phyloP scores from a whole-genome alignment of 2,888 invertebrate species.

The Morpho deidamia region DNA sequence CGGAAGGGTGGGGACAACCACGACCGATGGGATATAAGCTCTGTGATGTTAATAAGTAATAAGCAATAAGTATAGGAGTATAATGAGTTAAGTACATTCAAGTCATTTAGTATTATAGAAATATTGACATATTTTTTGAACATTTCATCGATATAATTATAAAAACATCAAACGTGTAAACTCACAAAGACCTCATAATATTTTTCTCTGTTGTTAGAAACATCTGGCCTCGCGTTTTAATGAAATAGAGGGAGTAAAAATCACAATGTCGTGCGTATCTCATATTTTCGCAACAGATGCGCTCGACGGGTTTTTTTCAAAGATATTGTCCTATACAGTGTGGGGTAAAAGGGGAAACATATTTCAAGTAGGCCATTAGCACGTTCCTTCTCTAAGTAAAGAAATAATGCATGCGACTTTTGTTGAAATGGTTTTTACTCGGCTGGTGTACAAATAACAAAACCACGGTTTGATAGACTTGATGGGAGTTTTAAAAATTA shows the following conservation, averaged over 20 bases:
- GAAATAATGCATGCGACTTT: conserved; percentile 16
- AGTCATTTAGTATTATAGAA: no score
- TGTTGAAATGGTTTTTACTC: conserved; percentile 9
- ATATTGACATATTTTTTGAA: no score
- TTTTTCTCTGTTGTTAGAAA: conserved; percentile 4
- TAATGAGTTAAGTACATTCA: no score
- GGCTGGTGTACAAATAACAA: no score
- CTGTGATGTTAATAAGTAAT: no score
- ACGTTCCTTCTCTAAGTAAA: conserved; percentile 21
- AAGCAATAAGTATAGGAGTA: no score
- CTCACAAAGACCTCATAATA: not conserved
- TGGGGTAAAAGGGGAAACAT: conserved; percentile 22
- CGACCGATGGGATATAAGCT: no score
- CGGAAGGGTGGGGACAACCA: no score
- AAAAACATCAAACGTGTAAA: no score
- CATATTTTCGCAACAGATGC: conserved; percentile 27
- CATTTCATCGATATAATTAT: no score
- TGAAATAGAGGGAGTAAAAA: conserved; percentile 18
- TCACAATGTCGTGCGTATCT: conserved; percentile 19
- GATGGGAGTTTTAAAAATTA: no score
- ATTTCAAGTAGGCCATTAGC: conserved; percentile 31
- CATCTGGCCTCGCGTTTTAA: conserved; percentile 17
- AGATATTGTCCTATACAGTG: conserved; percentile 18
- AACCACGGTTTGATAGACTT: no score
- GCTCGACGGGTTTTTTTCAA: conserved; percentile 24